Conservation (phyloP, 1,140 invertebrate species). For the Nixonia krombeini region DNA sequence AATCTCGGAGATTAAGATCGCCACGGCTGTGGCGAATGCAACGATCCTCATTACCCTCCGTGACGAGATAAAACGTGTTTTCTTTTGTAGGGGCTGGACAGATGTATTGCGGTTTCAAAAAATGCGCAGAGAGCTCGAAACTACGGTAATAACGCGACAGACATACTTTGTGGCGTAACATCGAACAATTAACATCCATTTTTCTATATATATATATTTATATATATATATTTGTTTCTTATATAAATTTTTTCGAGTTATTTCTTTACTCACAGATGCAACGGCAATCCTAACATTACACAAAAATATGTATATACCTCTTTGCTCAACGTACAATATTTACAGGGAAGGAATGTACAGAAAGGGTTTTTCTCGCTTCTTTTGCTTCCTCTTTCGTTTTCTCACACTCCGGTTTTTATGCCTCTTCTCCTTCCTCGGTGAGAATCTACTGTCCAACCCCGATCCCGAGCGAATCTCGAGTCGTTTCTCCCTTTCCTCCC, state of each 20-base stretch:
- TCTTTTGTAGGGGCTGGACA: constrained; percentile 33
- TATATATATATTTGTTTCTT: constrained; percentile 46
- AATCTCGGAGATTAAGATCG: no score
- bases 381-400: constrained; percentile 2
- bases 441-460: constrained; percentile 40
- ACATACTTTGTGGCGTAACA: constrained; percentile 55
- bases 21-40: no score
- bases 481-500: not conserved
- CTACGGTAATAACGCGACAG: constrained; percentile 44
- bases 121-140: constrained; percentile 47
- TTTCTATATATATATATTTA: no score
- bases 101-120: constrained; percentile 43
- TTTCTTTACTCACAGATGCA: constrained; percentile 45
- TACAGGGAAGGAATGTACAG: constrained; percentile 47
- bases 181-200: constrained; percentile 61
- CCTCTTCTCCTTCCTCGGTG: constrained; percentile 13
- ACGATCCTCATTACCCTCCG: no score
- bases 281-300: constrained; percentile 50
- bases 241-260: constrained; percentile 47
- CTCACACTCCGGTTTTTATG: constrained; percentile 5
- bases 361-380: constrained; percentile 17
- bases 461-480: not conserved
- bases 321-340: constrained; percentile 46
- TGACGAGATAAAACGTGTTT: constrained; percentile 36
- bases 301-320: constrained; percentile 45